phyloP scores from a whole-genome alignment of 2,888 invertebrate genomes.

The Biston betularia region DNA sequence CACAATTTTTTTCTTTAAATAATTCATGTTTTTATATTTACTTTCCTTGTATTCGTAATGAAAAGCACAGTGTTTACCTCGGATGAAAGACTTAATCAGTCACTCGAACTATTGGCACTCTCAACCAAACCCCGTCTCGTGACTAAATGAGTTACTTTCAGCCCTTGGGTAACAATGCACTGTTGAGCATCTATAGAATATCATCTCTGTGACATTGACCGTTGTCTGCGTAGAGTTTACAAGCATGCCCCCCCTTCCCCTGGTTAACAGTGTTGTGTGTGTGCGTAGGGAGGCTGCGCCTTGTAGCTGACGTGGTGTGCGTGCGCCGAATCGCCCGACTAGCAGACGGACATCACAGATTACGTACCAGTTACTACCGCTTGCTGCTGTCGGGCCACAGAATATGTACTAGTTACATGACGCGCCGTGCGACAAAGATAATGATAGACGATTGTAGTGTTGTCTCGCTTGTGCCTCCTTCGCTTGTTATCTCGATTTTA shows the following conservation, averaged over 20 bases:
- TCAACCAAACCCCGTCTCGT: too few species aligned
- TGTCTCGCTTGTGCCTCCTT: conserved; percentile 6
- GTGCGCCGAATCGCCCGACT: conserved; percentile 48
- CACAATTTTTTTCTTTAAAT: too few species aligned
- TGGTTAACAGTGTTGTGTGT: conserved; percentile 41
- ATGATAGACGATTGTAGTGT: conserved; percentile 10
- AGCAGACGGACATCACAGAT: conserved; percentile 34
- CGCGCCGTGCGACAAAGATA: conserved; percentile 33
- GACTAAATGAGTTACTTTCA: too few species aligned
- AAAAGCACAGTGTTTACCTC: too few species aligned
- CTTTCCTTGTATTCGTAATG: too few species aligned
- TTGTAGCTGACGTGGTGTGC: conserved; percentile 84
- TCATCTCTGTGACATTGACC: too few species aligned
- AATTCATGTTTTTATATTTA: too few species aligned
- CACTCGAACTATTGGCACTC: too few species aligned
- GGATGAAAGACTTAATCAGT: too few species aligned
- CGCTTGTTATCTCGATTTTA: neutral
- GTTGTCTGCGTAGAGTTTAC: neutral
- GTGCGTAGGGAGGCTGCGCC: conserved; percentile 80
- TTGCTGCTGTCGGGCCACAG: neutral
- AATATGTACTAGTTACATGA: neutral
- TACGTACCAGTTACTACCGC: neutral
- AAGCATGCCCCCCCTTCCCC: conserved; percentile 18
- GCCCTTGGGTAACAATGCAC: too few species aligned
- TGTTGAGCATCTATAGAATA: neutral